Base-by-base conservation (phyloP, 2,113 vertebrate species). In the Todiramphus saurophagus region DNA sequence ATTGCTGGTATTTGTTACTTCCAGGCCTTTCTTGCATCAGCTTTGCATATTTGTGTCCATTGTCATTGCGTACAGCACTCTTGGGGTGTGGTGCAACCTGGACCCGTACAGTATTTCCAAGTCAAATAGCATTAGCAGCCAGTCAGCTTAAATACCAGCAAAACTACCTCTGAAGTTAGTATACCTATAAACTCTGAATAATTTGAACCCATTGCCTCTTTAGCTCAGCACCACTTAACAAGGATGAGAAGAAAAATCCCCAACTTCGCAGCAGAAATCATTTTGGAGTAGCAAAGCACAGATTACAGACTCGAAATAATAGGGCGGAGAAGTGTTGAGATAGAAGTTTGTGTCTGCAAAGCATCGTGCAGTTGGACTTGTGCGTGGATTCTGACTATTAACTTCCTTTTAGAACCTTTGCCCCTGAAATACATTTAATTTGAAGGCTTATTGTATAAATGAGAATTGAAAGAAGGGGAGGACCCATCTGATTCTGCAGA, bases 231-330 rank as follows among this genome's bases (percentile, higher is more conserved):
- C 17, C 19, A 8, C 15, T 53, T 68, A 35, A 70, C 70, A 67
- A 72, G 48, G 10, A 20, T 13, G 14, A 53, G 37, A 78, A 43
- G 35, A 68, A 64, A 59, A 69, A 64, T 39, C 25, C 23, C 16
- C 15, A 43, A 1, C 16, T 41, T 48, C 21, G 16, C 11, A 64
- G 30, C 41, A 77, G 37, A 63, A 82, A n/a, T 39, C 10, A n/a
- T 53, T 73, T 78, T 85, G 60, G 44, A 53, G 48, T 14, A 35
- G 31, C 15, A 6, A 53, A 37, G 43, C 18, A 43, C 60, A 59
- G 55, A 30, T 68, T 59, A 10, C 21, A 11, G 18, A 16, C 27
- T 76, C 0, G 1, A 44, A 44, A 16, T 43, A 13, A 10, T 11
- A 13, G 0, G 3, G 16, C 43, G 24, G 64, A 51, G 43, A 53